A percentile compares a stretch with the other conserved stretches of the same genome.
Conservation (phyloP, 2,888 invertebrate genomes). For the Anoncus sp. region DNA sequence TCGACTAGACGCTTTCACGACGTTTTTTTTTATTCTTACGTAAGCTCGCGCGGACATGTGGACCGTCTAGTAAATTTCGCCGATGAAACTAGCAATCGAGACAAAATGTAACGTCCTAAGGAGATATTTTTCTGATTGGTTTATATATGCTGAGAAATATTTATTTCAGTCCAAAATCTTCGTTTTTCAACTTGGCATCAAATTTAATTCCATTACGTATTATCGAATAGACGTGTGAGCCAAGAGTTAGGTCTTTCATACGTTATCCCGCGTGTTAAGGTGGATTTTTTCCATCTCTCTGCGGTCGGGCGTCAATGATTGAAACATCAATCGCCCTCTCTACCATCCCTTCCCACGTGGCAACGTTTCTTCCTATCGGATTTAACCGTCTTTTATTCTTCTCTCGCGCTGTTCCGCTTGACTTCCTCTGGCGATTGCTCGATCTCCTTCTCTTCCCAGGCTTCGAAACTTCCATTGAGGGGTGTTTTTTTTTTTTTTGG, state of each 20-base stretch:
- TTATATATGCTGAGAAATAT: slow-evolving; percentile 8
- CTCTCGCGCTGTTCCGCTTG: not conserved
- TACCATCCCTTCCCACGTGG: not conserved
- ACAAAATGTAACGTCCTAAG: not conserved
- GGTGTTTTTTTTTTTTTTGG: not conserved
- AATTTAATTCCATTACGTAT: slow-evolving; percentile 14
- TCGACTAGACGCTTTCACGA: slow-evolving; percentile 32
- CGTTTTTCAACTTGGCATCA: slow-evolving; percentile 2
- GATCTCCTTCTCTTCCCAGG: slow-evolving; percentile 23
- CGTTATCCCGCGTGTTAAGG: not conserved
- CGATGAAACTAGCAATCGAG: slow-evolving; percentile 35
- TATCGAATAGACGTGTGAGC: not conserved
- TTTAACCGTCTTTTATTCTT: slow-evolving; percentile 14
- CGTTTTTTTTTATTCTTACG: slow-evolving; percentile 26
- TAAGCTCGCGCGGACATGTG: slow-evolving; percentile 13
- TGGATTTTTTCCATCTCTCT: slow-evolving; percentile 3
- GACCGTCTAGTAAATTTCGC: not conserved
- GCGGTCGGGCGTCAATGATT: slow-evolving; percentile 22
- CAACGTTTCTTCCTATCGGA: slow-evolving; percentile 15
- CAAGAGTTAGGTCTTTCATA: not conserved
- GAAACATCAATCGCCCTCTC: slow-evolving; percentile 1
- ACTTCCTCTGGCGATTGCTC: slow-evolving; percentile 6
- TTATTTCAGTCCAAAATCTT: not conserved
- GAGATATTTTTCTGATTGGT: slow-evolving; percentile 27
- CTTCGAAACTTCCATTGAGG: slow-evolving; percentile 16